Evolutionary conservation across 2,888 invertebrate species (phyloP).

Genomic region (Sialis fuliginosa): DNA sequence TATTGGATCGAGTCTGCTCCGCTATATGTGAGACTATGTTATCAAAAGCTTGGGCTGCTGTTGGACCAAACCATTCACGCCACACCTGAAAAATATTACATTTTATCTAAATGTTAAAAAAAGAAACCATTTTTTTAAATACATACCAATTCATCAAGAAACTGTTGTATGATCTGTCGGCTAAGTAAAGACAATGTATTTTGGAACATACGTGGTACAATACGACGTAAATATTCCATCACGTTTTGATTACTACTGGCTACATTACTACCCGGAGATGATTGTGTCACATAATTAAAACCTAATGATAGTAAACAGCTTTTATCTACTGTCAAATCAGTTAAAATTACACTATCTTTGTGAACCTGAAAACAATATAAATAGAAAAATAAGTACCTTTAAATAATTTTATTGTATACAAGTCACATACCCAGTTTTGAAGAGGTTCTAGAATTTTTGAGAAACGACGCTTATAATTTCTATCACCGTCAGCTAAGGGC

Average conservation of each 20-base stretch:
- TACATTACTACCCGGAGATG: conserved; percentile 27
- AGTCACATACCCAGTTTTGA: conserved; percentile 34
- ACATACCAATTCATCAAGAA: conserved; percentile 58
- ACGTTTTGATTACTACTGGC: conserved; percentile 29
- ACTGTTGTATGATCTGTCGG: conserved; percentile 76
- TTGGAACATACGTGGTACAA: conserved; percentile 82
- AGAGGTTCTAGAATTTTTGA: conserved; percentile 68
- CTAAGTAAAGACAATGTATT: conserved; percentile 68
- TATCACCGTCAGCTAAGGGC: conserved; percentile 61
- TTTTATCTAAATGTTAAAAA: neutral
- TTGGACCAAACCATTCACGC: conserved; percentile 70
- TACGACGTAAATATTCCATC: conserved; percentile 73
- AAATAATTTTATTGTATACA: neutral
- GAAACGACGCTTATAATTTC: conserved; percentile 64
- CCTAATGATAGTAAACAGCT: conserved; percentile 61
- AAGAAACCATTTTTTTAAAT: neutral
- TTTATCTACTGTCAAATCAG: conserved; percentile 72
- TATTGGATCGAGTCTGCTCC: conserved; percentile 56
- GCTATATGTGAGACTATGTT: conserved; percentile 62
- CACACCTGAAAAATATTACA: conserved; percentile 32
- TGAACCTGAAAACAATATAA: conserved; percentile 30
- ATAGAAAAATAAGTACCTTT: neutral
- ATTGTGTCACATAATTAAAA: conserved; percentile 55
- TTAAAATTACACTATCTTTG: conserved; percentile 55
- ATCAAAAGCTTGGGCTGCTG: conserved; percentile 62